These are phyloP conservation scores for Hystrix brachyura DNA, from an alignment of 2,113 vertebrate genomes.

Conservation along the genomic window DNA sequence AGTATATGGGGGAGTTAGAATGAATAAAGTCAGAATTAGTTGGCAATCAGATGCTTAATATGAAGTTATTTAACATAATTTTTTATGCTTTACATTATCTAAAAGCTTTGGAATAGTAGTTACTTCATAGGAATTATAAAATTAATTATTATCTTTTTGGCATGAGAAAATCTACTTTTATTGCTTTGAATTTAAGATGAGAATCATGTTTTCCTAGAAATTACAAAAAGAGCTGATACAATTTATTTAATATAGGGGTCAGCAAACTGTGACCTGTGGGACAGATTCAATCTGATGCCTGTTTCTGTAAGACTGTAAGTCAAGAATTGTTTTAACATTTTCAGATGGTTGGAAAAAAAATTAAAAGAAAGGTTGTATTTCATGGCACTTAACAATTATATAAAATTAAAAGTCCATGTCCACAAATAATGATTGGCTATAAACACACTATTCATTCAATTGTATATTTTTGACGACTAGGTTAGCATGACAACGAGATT, in stretches of 20 bases:
- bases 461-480: neutral
- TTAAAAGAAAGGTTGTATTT: neutral
- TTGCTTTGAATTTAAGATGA: neutral
- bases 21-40: neutral
- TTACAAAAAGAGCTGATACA: constrained; percentile 2
- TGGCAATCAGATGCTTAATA: neutral
- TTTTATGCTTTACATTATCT: neutral
- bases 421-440: neutral
- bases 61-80: neutral
- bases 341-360: neutral
- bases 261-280: neutral
- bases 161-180: neutral
- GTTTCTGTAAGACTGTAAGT: neutral
- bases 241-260: neutral
- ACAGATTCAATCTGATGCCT: neutral
- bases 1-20: neutral
- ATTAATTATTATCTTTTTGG: neutral
- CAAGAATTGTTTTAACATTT: neutral
- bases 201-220: neutral
- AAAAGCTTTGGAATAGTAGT: neutral
- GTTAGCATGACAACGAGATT: neutral
- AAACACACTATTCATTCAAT: neutral
- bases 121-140: neutral
- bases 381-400: neutral
- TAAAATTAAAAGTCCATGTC: constrained; percentile 15